These are phyloP conservation scores for Uria aalge DNA, from an alignment of 2,113 vertebrate genomes.

Conservation along the genomic window DNA sequence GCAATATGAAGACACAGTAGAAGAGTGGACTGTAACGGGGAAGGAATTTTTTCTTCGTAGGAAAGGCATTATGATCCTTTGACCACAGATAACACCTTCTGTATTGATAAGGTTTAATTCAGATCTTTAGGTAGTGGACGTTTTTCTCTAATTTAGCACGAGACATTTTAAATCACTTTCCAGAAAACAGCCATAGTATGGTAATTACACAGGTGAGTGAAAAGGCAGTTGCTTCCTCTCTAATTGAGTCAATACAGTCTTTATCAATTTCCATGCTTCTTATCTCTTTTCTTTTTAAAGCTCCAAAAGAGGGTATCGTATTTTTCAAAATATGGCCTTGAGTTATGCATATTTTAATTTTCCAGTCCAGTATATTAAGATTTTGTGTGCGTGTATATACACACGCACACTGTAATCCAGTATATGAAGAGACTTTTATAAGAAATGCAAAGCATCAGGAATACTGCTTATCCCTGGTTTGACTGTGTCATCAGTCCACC, in stretches of 20 bases:
- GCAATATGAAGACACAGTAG: not conserved
- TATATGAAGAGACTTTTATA: not conserved
- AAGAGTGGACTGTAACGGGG: not conserved
- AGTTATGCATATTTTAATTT: not conserved
- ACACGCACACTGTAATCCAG: not conserved
- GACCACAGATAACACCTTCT: not conserved
- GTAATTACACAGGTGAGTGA: conserved; percentile 14
- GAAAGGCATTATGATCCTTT: not conserved
- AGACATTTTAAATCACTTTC: conserved; percentile 40
- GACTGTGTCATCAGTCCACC: not conserved
- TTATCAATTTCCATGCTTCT: conserved; percentile 41
- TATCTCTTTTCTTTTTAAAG: conserved; percentile 41
- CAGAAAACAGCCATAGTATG: conserved; percentile 1
- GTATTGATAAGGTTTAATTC: conserved; percentile 28
- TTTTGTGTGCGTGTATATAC: not conserved
- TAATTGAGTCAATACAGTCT: conserved; percentile 7
- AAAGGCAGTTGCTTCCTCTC: not conserved
- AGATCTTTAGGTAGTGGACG: not conserved
- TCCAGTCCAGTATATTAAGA: not conserved
- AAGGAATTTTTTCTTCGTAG: not conserved
- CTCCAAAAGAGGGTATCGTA: not conserved
- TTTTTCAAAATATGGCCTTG: not conserved
- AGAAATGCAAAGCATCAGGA: not conserved
- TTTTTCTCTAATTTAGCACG: conserved; percentile 42
- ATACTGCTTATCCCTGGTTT: not conserved